phyloP scores from a whole-genome alignment of 2,888 invertebrate species.

The Nymphalis c-album region DNA sequence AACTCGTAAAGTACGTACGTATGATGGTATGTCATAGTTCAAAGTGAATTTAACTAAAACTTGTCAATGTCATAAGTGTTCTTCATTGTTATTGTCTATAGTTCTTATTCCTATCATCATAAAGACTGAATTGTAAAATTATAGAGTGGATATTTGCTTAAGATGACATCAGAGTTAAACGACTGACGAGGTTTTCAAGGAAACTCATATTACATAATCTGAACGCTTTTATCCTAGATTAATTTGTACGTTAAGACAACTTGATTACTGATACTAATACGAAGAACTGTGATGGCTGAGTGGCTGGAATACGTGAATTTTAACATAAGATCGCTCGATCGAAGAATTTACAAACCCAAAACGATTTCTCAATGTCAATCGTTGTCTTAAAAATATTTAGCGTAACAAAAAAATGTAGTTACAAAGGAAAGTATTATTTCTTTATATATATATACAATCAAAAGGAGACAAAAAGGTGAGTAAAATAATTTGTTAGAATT shows the following conservation, averaged over 20 bases:
- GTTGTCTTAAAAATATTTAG: no score
- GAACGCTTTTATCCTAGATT: neutral
- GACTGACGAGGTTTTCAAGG: conserved; percentile 17
- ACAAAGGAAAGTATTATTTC: no score
- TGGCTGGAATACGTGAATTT: no score
- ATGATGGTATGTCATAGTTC: conserved; percentile 14
- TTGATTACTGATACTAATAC: neutral
- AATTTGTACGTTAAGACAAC: no score
- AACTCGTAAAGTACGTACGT: neutral
- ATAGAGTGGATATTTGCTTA: neutral
- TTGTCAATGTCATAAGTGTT: conserved; percentile 2
- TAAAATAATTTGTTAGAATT: no score
- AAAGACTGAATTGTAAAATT: conserved; percentile 1
- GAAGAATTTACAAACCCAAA: no score
- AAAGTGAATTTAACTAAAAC: conserved; percentile 6
- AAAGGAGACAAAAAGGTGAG: no score
- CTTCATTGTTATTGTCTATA: neutral
- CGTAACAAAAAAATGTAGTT: no score
- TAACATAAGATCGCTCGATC: no score
- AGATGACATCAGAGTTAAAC: conserved; percentile 20
- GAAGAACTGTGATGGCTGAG: no score
- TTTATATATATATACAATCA: no score
- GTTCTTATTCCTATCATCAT: neutral
- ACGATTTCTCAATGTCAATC: no score
- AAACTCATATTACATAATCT: conserved; percentile 14